Evolutionary conservation across 2,888 invertebrate species (phyloP).

Genomic region (Eulithis testata): DNA sequence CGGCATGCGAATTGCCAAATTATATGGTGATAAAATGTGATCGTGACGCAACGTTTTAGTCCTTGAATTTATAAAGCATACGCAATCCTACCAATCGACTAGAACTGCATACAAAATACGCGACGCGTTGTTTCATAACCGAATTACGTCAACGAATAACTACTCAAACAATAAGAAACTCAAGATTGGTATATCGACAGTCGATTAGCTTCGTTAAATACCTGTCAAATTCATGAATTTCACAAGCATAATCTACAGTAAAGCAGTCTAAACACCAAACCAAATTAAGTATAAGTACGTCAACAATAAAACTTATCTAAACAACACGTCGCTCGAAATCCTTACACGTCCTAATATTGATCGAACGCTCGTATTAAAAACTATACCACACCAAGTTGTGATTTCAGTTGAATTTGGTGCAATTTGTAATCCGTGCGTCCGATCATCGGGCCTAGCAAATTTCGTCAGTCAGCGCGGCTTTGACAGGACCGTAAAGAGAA

Average conservation of each 20-base stretch:
- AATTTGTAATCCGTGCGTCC: constrained; percentile 12
- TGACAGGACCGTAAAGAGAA: constrained; percentile 29
- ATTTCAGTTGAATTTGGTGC: too few relatives aligned
- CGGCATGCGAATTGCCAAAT: constrained; percentile 16
- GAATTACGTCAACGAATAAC: constrained; percentile 32
- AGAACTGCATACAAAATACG: constrained; percentile 45
- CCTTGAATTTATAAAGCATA: constrained; percentile 43
- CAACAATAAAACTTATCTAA: constrained; percentile 32
- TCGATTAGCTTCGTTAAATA: constrained; percentile 14
- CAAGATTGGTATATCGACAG: constrained; percentile 18
- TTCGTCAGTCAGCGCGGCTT: constrained; percentile 37
- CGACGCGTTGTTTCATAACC: constrained; percentile 37
- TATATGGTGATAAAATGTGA: constrained; percentile 16
- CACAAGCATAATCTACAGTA: constrained; percentile 23
- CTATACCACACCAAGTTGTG: constrained; percentile 3
- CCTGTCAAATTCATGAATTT: constrained; percentile 20
- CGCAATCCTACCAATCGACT: constrained; percentile 55
- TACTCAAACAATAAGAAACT: constrained; percentile 25
- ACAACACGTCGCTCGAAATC: constrained; percentile 49
- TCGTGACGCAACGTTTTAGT: constrained; percentile 27
- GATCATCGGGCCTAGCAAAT: constrained; percentile 43
- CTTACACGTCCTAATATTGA: constrained; percentile 43
- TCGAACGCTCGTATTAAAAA: constrained; percentile 42
- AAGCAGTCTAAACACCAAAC: constrained; percentile 26
- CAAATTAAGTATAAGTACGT: constrained; percentile 24